A percentile compares a stretch with the other conserved stretches of the same genome.
phyloP scores from a whole-genome alignment of 2,888 invertebrate genomes.

The Chironomus riparius region DNA sequence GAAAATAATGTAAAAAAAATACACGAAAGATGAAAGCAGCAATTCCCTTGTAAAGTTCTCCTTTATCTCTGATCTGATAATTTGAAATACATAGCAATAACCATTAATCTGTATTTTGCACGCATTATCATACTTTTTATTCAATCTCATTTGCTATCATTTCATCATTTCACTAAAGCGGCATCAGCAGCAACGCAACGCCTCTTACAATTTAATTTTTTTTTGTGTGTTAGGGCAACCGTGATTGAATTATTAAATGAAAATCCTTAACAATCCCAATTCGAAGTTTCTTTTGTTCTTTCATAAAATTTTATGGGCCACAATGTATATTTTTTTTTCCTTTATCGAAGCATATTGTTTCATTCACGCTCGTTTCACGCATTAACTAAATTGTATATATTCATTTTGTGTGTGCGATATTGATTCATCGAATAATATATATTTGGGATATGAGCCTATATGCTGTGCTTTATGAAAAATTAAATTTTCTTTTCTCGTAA shows the following conservation, averaged over 20 bases:
- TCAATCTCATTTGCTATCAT: neutral
- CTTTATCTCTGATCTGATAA: too few species aligned
- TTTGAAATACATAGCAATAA: neutral
- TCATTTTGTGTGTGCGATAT: too few species aligned
- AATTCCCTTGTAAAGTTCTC: too few species aligned
- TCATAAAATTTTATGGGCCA: neutral
- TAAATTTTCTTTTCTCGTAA: too few species aligned
- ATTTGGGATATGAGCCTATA: too few species aligned
- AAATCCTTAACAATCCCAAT: too few species aligned
- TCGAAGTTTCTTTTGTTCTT: neutral
- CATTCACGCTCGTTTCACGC: neutral
- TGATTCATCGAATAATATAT: too few species aligned
- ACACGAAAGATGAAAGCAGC: too few species aligned
- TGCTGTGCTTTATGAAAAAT: too few species aligned
- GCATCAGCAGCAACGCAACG: too few species aligned
- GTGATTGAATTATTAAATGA: conserved; percentile 8
- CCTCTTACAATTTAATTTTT: neutral
- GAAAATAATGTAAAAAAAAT: too few species aligned
- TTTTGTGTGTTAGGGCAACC: neutral
- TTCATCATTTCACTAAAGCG: neutral
- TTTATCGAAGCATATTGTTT: neutral
- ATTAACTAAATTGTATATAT: neutral
- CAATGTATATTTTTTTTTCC: neutral
- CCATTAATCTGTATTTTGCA: conserved; percentile 4
- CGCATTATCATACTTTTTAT: neutral